Evolutionary conservation across 2,113 vertebrate genomes (phyloP), one percentile per base, ranked within the genome.

Genomic region (Passer domesticus): DNA sequence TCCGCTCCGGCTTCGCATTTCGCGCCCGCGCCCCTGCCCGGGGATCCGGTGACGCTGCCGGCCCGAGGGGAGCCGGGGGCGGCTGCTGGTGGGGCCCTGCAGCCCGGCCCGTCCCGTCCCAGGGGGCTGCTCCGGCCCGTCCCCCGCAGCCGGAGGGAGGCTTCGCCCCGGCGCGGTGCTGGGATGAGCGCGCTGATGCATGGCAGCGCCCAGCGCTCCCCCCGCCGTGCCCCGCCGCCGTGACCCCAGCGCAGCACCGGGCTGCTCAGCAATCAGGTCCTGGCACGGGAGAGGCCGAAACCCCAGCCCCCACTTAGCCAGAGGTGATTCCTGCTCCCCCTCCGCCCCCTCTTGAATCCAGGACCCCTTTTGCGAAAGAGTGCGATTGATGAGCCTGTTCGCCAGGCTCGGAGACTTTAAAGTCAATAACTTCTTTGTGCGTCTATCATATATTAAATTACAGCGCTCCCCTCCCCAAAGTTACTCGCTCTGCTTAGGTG

Each of bases 1-100:
- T 94, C 94, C 84, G 95, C 93, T 92, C 87, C 83, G 82, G 93
- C 88, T 98, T 98, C 92, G 96, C 97, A 98, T 98, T 98, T 98
- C 96, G 97, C 98, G 98, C 98, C 97, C 97, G 95, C 92, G 79
- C 95, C 97, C 95, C 89, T 92, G 95, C 87, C 94, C 94, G 95
- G 96, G 97, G 97, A 97, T 97, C 97, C 96, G 95, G 96, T 98
- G 98, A 98, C 97, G 97, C 92, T 86, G 94, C 79, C 30, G 92
- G 95, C 73, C 95, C 72, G 90, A 86, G 75, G 89, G 72, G 46
- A 87, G 15, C 58, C 30, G 41, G 53, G 93, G 83, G 67, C 69
- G 41, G 84, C 33, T 39, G 69, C 79, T 27, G 90, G 1, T 15
- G 56, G 69, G 89, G 97, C 95, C 96, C 93, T 87, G 75, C 87